Conservation (phyloP, 92 coral and sea anemone genomes). For the Micromussa lordhowensis region DNA sequence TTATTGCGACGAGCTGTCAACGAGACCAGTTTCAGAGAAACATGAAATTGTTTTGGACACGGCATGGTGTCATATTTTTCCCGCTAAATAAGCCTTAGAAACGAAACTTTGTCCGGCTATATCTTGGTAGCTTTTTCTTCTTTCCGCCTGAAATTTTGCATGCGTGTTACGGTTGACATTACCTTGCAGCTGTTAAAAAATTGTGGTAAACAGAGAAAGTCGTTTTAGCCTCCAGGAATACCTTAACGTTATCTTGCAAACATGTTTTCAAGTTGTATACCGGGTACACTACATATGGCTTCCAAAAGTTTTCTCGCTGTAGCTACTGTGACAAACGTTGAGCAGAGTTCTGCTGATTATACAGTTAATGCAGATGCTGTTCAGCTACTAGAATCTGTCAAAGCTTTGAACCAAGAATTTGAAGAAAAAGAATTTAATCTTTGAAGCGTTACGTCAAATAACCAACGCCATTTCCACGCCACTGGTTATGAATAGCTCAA, state of each 20-base stretch:
- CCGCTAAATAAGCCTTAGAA: slow-evolving; percentile 17
- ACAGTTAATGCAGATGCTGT: background rate
- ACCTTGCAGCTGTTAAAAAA: too few species aligned
- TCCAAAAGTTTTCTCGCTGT: background rate
- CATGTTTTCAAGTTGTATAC: background rate
- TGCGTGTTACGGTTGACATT: too few species aligned
- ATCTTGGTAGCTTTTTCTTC: background rate
- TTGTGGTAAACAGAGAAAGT: too few species aligned
- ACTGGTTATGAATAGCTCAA: background rate
- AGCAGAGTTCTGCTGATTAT: too few species aligned
- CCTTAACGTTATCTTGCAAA: background rate
- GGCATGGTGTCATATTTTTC: slow-evolving; percentile 11
- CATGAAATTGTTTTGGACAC: background rate
- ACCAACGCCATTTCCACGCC: background rate
- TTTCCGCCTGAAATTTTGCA: background rate
- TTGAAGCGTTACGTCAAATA: background rate
- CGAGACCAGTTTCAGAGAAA: slow-evolving; percentile 6
- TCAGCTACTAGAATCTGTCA: background rate
- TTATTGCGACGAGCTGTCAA: slow-evolving; percentile 3
- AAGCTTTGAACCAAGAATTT: background rate
- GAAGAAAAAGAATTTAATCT: background rate
- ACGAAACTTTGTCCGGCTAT: slow-evolving; percentile 6
- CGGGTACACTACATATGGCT: background rate
- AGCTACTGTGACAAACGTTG: background rate
- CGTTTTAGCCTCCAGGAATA: too few species aligned